Evolutionary conservation across 2,797 vertebrate species (phyloP).

Genomic region (Hoplostethus atlanticus): DNA sequence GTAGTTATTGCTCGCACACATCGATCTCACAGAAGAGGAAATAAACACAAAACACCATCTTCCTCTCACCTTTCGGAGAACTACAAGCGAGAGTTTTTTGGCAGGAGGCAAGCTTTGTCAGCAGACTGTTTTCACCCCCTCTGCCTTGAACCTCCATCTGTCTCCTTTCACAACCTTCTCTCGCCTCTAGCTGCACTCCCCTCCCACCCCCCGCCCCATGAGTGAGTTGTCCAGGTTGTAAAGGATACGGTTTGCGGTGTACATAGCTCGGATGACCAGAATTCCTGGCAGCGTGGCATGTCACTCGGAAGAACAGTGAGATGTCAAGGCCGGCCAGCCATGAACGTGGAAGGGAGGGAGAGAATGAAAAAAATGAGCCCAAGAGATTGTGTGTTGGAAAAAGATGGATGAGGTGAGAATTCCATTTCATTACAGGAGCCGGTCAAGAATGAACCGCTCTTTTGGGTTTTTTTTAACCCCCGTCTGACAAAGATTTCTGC

Average conservation of each 20-base stretch:
- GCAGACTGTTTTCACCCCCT: conserved; percentile 20
- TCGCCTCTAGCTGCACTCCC: conserved; percentile 14
- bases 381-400: conserved; percentile 56
- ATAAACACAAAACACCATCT: conserved; percentile 23
- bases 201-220: background rate
- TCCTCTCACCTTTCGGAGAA: conserved; percentile 34
- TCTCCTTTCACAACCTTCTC: conserved; percentile 28
- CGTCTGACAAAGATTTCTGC: conserved; percentile 32
- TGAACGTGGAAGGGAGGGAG: conserved; percentile 41
- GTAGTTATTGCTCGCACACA: conserved; percentile 30
- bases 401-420: conserved; percentile 78
- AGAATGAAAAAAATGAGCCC: conserved; percentile 25
- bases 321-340: conserved; percentile 58
- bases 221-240: conserved; percentile 63
- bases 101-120: conserved; percentile 37
- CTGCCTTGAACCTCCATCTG: conserved; percentile 30
- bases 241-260: conserved; percentile 65
- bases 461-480: background rate
- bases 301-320: conserved; percentile 64
- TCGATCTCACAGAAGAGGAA: background rate
- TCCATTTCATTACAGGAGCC: conserved; percentile 56
- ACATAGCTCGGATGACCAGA: conserved; percentile 71
- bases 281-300: conserved; percentile 66
- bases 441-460: conserved; percentile 19
- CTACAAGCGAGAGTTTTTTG: conserved; percentile 36